phyloP scores from a whole-genome alignment of 2,113 vertebrate genomes.

The Morone saxatilis region DNA sequence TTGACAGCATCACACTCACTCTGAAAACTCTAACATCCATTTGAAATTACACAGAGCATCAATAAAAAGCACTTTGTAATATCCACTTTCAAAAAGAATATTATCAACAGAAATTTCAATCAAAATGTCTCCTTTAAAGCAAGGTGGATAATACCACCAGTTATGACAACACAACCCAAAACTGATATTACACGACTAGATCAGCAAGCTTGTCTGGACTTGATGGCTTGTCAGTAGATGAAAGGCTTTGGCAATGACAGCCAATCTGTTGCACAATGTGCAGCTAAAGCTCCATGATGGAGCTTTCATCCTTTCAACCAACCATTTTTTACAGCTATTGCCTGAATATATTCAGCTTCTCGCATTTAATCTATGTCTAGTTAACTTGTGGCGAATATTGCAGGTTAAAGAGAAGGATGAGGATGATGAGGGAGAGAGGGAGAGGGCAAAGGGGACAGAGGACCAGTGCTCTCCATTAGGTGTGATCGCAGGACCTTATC shows the following conservation, averaged over 20 bases:
- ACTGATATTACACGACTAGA: constrained; percentile 47
- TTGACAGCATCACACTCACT: not conserved
- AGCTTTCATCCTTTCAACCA: constrained; percentile 52
- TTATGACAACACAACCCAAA: constrained; percentile 56
- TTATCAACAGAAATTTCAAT: constrained; percentile 40
- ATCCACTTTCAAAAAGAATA: constrained; percentile 31
- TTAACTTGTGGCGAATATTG: constrained; percentile 21
- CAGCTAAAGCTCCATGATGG: constrained; percentile 39
- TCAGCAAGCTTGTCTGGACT: constrained; percentile 50
- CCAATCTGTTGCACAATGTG: constrained; percentile 61
- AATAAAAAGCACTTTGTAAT: not conserved
- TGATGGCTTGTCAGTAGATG: constrained; percentile 65
- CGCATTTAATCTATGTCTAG: constrained; percentile 41
- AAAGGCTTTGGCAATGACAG: constrained; percentile 66
- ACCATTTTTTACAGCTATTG: constrained; percentile 13
- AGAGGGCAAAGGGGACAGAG: not conserved
- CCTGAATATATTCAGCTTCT: constrained; percentile 47
- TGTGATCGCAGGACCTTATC: constrained; percentile 10
- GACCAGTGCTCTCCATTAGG: constrained; percentile 16
- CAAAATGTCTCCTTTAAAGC: constrained; percentile 40
- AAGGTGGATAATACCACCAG: constrained; percentile 30
- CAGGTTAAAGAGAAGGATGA: constrained; percentile 24
- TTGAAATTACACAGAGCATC: constrained; percentile 20
- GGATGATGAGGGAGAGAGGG: not conserved
- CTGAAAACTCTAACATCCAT: not conserved